Conservation (phyloP, 2,888 invertebrate genomes). For the Epirrhoe alternata region DNA sequence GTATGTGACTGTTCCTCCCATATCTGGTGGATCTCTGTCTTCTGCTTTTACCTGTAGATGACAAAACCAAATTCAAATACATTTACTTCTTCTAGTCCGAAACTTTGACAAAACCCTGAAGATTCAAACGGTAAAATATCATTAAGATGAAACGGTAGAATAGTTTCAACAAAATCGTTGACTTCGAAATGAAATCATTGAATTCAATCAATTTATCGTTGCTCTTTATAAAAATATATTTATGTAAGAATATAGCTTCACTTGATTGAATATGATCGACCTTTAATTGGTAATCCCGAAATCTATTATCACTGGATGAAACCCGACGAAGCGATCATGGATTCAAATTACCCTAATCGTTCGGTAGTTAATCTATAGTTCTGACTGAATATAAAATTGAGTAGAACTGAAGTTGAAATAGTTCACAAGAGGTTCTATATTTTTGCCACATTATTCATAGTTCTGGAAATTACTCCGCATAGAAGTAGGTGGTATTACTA, state of each 20-base stretch:
- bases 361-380: conserved; percentile 4
- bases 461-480: too few relatives aligned
- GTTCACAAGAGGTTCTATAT: too few relatives aligned
- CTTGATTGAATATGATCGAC: conserved; percentile 9
- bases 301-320: conserved; percentile 5
- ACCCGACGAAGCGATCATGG: conserved; percentile 14
- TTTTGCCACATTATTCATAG: too few relatives aligned
- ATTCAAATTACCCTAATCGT: conserved; percentile 16
- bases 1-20: conserved; percentile 93
- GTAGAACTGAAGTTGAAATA: background rate
- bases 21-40: conserved; percentile 90
- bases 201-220: too few relatives aligned
- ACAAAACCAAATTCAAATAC: conserved; percentile 3
- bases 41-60: conserved; percentile 87
- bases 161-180: too few relatives aligned
- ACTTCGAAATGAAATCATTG: too few relatives aligned
- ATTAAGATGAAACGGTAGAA: background rate
- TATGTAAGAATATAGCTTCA: background rate
- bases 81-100: conserved; percentile 6
- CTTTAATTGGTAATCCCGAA: conserved; percentile 9
- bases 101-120: background rate
- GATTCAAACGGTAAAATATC: background rate
- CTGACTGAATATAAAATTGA: background rate
- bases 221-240: background rate
- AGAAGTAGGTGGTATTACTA: too few relatives aligned